A percentile compares a stretch with the other conserved stretches of the same genome.
Evolutionary conservation across 1,140 invertebrate genomes (phyloP).

Genomic region (Dolichoris vasculosae): DNA sequence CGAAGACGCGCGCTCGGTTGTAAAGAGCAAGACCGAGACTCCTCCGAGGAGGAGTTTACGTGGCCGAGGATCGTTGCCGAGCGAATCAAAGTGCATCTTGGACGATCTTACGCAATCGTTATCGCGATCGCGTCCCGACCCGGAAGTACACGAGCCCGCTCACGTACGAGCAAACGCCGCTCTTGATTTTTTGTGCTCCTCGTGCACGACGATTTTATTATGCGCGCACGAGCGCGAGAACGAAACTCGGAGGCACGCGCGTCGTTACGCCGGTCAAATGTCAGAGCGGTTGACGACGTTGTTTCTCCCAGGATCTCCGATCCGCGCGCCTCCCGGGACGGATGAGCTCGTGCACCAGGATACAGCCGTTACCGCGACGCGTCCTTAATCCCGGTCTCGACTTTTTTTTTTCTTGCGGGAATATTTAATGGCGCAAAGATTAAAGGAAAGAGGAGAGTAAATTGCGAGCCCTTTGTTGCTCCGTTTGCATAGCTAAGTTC

Average conservation of each 20-base stretch:
- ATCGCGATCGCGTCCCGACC: background rate
- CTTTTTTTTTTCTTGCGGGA: background rate
- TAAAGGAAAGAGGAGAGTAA: background rate
- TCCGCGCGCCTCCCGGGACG: background rate
- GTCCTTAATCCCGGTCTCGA: background rate
- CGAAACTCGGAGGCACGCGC: no score
- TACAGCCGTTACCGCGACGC: no score
- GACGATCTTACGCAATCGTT: constrained; percentile 6
- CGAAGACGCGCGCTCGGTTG: no score
- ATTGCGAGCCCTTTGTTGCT: background rate
- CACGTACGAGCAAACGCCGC: background rate
- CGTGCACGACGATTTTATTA: constrained; percentile 19
- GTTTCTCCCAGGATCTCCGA: background rate
- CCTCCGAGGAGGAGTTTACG: background rate
- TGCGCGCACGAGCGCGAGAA: background rate
- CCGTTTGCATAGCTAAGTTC: background rate
- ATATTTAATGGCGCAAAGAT: no score
- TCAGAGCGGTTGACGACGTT: background rate
- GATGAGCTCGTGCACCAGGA: no score
- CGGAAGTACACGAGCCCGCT: background rate
- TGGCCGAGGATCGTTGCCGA: background rate
- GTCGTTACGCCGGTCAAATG: no score
- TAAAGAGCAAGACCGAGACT: background rate
- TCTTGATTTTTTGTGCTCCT: background rate
- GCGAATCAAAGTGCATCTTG: background rate